Evolutionary conservation across 2,113 vertebrate genomes (phyloP).

Genomic region (Mugil cephalus): DNA sequence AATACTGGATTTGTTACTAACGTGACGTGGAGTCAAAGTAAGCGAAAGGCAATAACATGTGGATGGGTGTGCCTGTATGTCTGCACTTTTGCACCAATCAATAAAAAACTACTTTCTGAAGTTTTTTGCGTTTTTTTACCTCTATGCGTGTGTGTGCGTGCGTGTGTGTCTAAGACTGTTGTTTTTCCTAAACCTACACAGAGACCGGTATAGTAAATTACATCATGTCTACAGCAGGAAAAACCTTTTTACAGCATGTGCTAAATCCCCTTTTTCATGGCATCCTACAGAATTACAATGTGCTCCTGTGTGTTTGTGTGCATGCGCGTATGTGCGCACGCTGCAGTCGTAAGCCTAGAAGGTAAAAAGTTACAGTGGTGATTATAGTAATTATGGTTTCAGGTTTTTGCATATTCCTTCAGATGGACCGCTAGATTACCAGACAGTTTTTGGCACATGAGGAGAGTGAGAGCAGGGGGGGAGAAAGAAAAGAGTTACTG

Average conservation of each 20-base stretch:
- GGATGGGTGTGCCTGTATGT: neutral
- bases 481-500: constrained; percentile 61
- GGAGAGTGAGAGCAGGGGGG: neutral
- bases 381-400: constrained; percentile 83
- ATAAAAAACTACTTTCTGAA: neutral
- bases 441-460: constrained; percentile 46
- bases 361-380: constrained; percentile 72
- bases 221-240: constrained; percentile 51
- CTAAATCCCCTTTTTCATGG: constrained; percentile 66
- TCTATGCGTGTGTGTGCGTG: neutral
- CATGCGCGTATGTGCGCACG: constrained; percentile 33
- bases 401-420: constrained; percentile 75
- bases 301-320: constrained; percentile 41
- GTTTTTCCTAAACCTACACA: constrained; percentile 36
- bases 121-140: neutral
- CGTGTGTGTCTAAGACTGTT: constrained; percentile 14
- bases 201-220: constrained; percentile 51
- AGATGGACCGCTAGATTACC: constrained; percentile 72
- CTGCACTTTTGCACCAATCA: neutral
- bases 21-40: constrained; percentile 32
- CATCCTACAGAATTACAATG: constrained; percentile 66
- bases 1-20: constrained; percentile 41
- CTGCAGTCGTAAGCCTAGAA: constrained; percentile 65
- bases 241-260: constrained; percentile 49
- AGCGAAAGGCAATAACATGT: constrained; percentile 22